phyloP scores from a whole-genome alignment of 1,140 invertebrate species.

The Heliconius congener region DNA sequence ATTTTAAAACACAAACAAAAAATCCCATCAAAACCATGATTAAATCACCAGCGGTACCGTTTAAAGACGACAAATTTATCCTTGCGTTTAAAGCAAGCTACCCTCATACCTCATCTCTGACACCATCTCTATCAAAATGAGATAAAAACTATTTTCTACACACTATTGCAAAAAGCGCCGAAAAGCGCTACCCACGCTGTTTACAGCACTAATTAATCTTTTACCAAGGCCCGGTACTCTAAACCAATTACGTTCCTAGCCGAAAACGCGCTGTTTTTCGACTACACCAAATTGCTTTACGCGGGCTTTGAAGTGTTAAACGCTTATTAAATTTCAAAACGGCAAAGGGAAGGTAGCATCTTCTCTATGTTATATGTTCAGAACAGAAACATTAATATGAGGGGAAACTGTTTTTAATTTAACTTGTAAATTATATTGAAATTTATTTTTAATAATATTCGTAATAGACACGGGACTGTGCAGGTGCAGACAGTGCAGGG shows the following conservation, averaged over 20 bases:
- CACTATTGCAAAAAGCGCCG: constrained; percentile 45
- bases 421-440: neutral
- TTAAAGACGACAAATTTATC: neutral
- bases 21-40: neutral
- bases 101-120: neutral
- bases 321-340: constrained; percentile 75
- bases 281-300: constrained; percentile 74
- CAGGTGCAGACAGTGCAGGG: too few species aligned
- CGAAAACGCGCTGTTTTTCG: constrained; percentile 76
- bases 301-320: constrained; percentile 75
- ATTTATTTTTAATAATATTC: neutral
- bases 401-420: neutral
- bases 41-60: neutral
- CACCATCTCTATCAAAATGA: neutral
- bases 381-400: constrained; percentile 10
- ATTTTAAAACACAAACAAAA: neutral
- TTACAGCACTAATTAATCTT: constrained; percentile 76
- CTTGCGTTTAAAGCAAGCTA: neutral
- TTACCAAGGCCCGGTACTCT: constrained; percentile 60
- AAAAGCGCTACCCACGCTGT: constrained; percentile 66
- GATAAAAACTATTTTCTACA: constrained; percentile 29
- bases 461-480: neutral
- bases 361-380: constrained; percentile 29
- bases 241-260: constrained; percentile 70
- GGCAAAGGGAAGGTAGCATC: constrained; percentile 56